Conservation (phyloP, 2,113 vertebrate species). For the Dromiciops gliroides region DNA sequence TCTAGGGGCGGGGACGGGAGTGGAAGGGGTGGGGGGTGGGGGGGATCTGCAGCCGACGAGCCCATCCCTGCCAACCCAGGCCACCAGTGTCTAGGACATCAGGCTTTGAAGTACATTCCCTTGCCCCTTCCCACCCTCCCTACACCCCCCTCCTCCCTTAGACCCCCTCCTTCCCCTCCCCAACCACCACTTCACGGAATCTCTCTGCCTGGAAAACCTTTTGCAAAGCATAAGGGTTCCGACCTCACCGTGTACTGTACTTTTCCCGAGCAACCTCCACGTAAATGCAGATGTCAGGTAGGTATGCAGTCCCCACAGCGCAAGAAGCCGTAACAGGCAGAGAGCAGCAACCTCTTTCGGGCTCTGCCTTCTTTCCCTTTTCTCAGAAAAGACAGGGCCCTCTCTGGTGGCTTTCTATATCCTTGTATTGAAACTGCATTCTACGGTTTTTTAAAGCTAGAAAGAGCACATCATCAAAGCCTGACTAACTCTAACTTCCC, state of each 20-base stretch:
- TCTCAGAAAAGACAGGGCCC: slow-evolving; percentile 75
- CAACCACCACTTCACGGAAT: not conserved
- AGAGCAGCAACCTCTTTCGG: slow-evolving; percentile 64
- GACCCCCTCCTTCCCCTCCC: not conserved
- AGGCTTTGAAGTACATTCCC: not conserved
- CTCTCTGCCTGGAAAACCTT: slow-evolving; percentile 1
- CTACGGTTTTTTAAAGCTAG: slow-evolving; percentile 44
- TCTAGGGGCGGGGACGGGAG: slow-evolving; percentile 55
- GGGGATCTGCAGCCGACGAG: not conserved
- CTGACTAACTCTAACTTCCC: slow-evolving; percentile 78
- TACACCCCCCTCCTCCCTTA: not conserved
- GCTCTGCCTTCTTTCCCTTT: slow-evolving; percentile 73
- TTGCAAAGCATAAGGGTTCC: slow-evolving; percentile 64
- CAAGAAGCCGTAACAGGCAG: slow-evolving; percentile 68
- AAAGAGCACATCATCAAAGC: slow-evolving; percentile 79
- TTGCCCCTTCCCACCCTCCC: not conserved
- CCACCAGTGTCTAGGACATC: slow-evolving; percentile 40
- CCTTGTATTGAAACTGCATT: slow-evolving; percentile 80
- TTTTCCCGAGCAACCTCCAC: slow-evolving; percentile 75
- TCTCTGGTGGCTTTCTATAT: slow-evolving; percentile 75
- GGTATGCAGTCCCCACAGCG: slow-evolving; percentile 77
- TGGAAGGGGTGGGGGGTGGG: slow-evolving; percentile 72
- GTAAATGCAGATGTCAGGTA: slow-evolving; percentile 78
- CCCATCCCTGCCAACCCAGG: slow-evolving; percentile 42
- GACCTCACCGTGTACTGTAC: slow-evolving; percentile 50